Percentiles rank a stretch among this genome's conserved stretches.
phyloP scores from a whole-genome alignment of 2,797 vertebrate genomes.

The Lepidocolaptes lacrymiger region DNA sequence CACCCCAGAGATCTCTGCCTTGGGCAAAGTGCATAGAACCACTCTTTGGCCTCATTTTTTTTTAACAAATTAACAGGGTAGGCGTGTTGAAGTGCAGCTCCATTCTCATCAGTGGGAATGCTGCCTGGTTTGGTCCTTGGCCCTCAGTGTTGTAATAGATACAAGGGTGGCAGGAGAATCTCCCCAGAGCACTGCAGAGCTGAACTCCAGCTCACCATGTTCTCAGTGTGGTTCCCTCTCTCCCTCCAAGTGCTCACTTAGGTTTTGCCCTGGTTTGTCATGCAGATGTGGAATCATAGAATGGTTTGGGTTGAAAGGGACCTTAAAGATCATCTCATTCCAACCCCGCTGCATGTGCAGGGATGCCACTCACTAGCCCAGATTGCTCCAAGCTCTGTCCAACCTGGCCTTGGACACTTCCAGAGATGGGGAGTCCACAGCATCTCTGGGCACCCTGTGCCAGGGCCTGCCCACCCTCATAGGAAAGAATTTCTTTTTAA shows the following conservation, averaged over 20 bases:
- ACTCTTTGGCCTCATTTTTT: neutral
- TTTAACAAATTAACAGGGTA: neutral
- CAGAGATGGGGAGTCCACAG: neutral
- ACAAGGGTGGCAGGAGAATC: neutral
- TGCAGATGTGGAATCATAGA: neutral
- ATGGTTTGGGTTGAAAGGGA: neutral
- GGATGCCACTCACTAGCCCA: neutral
- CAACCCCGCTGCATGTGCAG: neutral
- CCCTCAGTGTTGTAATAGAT: rapidly evolving
- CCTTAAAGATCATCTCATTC: neutral
- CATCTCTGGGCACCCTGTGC: neutral
- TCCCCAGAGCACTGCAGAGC: neutral
- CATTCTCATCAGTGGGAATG: rapidly evolving
- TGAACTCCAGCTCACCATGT: neutral
- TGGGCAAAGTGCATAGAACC: neutral
- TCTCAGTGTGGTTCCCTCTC: neutral
- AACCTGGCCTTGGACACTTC: neutral
- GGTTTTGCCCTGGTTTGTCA: rapidly evolving
- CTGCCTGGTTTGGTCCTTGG: neutral
- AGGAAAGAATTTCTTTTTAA: neutral
- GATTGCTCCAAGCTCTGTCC: neutral
- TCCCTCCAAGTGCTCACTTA: rapidly evolving
- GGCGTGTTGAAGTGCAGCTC: neutral
- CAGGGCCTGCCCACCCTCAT: neutral
- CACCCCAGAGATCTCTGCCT: neutral